These are phyloP conservation scores for Noctua pronuba DNA, from an alignment of 2,888 invertebrate genomes.

Conservation along the genomic window DNA sequence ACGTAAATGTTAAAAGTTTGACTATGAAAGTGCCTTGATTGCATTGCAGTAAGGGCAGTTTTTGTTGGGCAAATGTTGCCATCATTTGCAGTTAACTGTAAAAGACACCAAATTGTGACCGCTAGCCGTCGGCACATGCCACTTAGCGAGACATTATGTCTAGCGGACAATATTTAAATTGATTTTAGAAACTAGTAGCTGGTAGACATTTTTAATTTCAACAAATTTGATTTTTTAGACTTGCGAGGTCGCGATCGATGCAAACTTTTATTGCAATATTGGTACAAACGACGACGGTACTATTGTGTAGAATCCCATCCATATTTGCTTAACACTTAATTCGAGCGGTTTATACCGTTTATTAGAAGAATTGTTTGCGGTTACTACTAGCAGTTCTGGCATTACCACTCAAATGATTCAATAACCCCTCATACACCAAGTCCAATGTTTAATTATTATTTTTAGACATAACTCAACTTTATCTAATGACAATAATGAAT, in stretches of 20 bases:
- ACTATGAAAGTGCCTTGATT: background rate
- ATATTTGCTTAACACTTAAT: constrained; percentile 43
- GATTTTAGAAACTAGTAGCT: constrained; percentile 27
- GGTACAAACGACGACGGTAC: background rate
- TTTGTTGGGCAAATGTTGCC: background rate
- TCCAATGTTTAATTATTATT: background rate
- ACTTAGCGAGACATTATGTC: constrained; percentile 48
- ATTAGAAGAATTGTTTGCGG: background rate
- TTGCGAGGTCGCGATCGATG: background rate
- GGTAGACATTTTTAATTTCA: background rate
- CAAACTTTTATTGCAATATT: constrained; percentile 21
- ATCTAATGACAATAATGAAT: background rate
- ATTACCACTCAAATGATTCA: background rate
- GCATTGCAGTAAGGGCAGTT: background rate
- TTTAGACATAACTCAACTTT: background rate
- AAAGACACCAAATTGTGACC: constrained; percentile 44
- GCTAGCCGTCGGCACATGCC: constrained; percentile 42
- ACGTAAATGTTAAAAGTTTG: background rate
- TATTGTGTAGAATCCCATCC: constrained; percentile 20
- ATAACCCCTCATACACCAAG: background rate
- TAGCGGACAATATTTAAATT: constrained; percentile 36
- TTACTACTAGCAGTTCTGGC: background rate
- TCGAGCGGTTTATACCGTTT: background rate
- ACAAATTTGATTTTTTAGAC: background rate
- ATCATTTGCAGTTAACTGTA: constrained; percentile 8